A percentile compares a stretch with the other conserved stretches of the same genome.
Evolutionary conservation across 2,888 invertebrate genomes (phyloP).

Genomic region (Papilio gigon): DNA sequence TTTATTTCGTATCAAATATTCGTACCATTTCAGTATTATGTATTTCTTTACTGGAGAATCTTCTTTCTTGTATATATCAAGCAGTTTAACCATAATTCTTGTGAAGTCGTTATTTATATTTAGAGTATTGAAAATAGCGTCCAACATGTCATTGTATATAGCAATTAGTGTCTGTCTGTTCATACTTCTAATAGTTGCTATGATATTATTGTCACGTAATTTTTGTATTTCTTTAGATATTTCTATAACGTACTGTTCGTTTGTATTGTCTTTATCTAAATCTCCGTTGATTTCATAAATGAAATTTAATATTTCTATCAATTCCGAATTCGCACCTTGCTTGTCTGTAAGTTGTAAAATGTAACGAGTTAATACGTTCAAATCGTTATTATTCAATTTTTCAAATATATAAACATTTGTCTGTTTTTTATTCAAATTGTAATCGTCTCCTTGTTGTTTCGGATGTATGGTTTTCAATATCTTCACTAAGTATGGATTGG

Average conservation of each 20-base stretch:
- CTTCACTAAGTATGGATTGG: constrained; percentile 17
- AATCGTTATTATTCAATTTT: constrained; percentile 20
- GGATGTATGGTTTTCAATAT: constrained; percentile 12
- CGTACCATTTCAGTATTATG: constrained; percentile 28
- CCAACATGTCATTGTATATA: not conserved
- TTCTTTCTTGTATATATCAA: constrained; percentile 25
- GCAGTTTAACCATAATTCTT: constrained; percentile 12
- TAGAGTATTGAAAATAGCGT: constrained; percentile 2
- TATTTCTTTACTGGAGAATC: constrained; percentile 25
- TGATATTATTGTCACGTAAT: constrained; percentile 5
- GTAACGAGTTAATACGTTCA: constrained; percentile 5
- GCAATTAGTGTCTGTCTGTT: not conserved
- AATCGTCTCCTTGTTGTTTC: not conserved
- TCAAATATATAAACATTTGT: constrained; percentile 10
- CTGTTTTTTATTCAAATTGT: not conserved
- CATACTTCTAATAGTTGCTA: constrained; percentile 19
- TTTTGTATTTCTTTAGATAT: constrained; percentile 25
- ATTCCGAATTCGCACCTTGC: constrained; percentile 15
- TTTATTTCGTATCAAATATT: constrained; percentile 27
- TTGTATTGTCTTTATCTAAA: not conserved
- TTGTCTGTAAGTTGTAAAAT: constrained; percentile 17
- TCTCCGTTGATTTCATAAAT: constrained; percentile 23
- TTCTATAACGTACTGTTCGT: constrained; percentile 1
- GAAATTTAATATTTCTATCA: constrained; percentile 27
- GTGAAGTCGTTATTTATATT: not conserved